Evolutionary conservation across 2,797 vertebrate genomes (phyloP), one percentile per base, ranked within the genome.

Genomic region (Erpetoichthys calabaricus): DNA sequence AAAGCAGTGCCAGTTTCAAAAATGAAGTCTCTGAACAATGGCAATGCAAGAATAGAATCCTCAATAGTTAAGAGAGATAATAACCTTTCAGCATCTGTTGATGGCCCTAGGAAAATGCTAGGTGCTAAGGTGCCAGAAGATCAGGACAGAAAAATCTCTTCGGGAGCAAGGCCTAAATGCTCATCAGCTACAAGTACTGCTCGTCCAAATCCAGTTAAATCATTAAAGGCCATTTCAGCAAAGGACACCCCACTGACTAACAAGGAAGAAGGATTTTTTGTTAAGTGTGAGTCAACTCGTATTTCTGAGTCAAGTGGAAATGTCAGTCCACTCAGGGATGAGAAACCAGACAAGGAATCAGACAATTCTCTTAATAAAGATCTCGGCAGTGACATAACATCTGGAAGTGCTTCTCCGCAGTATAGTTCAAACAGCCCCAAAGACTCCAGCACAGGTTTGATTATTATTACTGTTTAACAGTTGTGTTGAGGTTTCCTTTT

Each of bases 121-220:
- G 73, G 70, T 45, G 75, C 69, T 47, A 85, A 78, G 74, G 68
- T 56, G 59, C 51, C 68, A 3, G 85, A 79, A 70, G 86, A 80
- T 58, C 85, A 83, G 42, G 89, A 92, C 57, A 86, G 79, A 70
- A 89, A 83, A 71, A 66, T 71, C 8, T 75, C 65, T 60, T 66
- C 78, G 52, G 91, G 91, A 51, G 88, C 89, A 4, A 86, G 93
- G 64, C 90, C 92, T 50, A 97, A 91, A 77, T 25, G 25, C 25
- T 25, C 25, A 25, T 25, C 82, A 42, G 65, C 81, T 46, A 80
- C 83, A 44, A 84, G 73, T 66, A 79, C 70, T 0, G 49, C 64
- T 42, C 87, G 82, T 57, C 62, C 76, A 52, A 81, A 82, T 70
- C 63, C 68, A 68, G 60, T n/a, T 47, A 94, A 88, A 65, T 65